phyloP scores from a whole-genome alignment of 2,888 invertebrate species.

The Hartigia nigra region DNA sequence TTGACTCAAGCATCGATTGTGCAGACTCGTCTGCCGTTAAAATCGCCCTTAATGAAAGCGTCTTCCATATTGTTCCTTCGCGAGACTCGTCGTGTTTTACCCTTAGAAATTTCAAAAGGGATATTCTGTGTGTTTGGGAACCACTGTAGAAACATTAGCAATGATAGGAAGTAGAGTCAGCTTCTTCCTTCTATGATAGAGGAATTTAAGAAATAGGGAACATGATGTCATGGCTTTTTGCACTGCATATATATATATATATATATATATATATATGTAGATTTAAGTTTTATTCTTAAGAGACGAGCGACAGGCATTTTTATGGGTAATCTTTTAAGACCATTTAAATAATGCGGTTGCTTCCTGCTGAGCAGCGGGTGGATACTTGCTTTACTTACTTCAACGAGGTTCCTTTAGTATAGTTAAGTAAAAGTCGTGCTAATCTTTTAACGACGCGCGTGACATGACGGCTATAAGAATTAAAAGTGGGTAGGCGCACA shows the following conservation, averaged over 20 bases:
- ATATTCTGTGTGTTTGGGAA: neutral
- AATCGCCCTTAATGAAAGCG: neutral
- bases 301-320: neutral
- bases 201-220: no score
- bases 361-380: neutral
- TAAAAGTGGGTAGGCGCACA: slow-evolving; percentile 24
- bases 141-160: neutral
- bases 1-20: neutral
- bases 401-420: neutral
- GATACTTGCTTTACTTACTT: neutral
- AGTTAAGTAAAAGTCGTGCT: slow-evolving; percentile 17
- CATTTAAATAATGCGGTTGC: neutral
- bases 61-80: neutral
- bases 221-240: neutral
- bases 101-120: neutral
- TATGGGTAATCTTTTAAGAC: neutral
- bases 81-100: neutral
- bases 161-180: neutral
- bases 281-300: neutral
- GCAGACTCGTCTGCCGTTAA: neutral
- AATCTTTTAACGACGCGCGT: slow-evolving; percentile 35
- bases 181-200: neutral
- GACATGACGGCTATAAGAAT: slow-evolving; percentile 27
- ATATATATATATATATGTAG: no score
- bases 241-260: no score